Percentiles rank a stretch among this genome's conserved stretches.
These are phyloP conservation scores for Fregata magnificens DNA, from an alignment of 2,113 vertebrate species.

Conservation along the genomic window DNA sequence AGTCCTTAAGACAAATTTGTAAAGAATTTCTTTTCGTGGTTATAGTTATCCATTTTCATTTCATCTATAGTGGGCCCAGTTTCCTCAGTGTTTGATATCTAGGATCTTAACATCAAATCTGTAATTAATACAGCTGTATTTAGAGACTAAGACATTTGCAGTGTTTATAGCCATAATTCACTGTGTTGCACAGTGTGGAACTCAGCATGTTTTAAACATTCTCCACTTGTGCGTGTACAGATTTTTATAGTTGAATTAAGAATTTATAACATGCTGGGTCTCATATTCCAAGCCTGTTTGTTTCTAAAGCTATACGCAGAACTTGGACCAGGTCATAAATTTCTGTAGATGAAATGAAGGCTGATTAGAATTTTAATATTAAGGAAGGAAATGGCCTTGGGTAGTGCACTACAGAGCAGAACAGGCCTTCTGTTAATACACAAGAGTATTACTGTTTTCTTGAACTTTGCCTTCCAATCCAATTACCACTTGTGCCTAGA, in stretches of 20 bases:
- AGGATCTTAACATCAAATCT: neutral
- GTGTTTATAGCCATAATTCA: neutral
- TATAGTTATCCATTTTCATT: neutral
- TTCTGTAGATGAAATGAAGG: conserved; percentile 27
- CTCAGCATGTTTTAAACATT: neutral
- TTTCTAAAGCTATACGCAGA: neutral
- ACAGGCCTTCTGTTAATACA: conserved; percentile 38
- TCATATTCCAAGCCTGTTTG: neutral
- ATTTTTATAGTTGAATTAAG: neutral
- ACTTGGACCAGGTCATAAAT: neutral
- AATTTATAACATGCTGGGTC: neutral
- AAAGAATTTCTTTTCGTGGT: neutral
- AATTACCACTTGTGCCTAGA: conserved; percentile 13
- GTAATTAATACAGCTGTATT: neutral
- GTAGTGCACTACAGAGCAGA: neutral
- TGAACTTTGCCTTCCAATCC: conserved; percentile 54
- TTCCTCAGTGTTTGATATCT: neutral
- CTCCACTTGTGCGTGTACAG: neutral
- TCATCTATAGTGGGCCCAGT: neutral
- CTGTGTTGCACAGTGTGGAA: neutral
- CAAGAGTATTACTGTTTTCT: conserved; percentile 36
- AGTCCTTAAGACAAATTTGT: neutral
- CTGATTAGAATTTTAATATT: conserved; percentile 46
- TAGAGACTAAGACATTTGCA: neutral
- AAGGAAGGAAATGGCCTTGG: conserved; percentile 57